Base-by-base conservation (phyloP, 2,797 vertebrate genomes). In the Xiphorhynchus erythropygius region DNA sequence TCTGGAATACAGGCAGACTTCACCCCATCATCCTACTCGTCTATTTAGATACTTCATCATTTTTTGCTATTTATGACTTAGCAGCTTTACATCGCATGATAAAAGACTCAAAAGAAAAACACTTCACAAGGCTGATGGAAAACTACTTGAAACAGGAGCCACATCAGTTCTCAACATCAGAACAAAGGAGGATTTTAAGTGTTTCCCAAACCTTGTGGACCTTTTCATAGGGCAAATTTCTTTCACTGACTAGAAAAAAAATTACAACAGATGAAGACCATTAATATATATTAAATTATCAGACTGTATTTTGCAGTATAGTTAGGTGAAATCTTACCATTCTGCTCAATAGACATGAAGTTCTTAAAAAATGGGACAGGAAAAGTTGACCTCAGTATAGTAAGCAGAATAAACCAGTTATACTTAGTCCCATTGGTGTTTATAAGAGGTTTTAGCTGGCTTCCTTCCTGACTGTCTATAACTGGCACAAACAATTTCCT, bases 371-470 rank as follows among this genome's bases (percentile, higher is more conserved):
- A 81, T 1, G 7, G 52, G 67, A 93, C 78, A 94, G 88, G 85
- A 94, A 96, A 96, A 89, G 64, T 57, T 97, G 91, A 96, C 57
- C 69, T 96, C 76, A 90, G 71, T 74, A 8, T 47, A 93, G 90
- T 82, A 95, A 80, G 90, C 93, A 95, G 94, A 95, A 94, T 93
- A 94, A 96, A 94, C 93, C 77, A 91, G 96, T 96, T 96, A 96
- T 87, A 94, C 71, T 92, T 96, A 84, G 73, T 82, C 91, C 84
- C 28, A 24, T 65, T 93, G 94, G 85, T 95, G 75, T 97, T 96
- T 96, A 91, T 91, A 95, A 95, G 79, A 96, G 94, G 96, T 94
- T 91, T 94, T 94, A 91, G 49, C 55, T 96, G 87, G 90, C 67
- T 91, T 94, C 95, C 90, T 86, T 93, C 77, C 87, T 92, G 95